Percentiles rank a stretch among this genome's conserved stretches.
Conservation (phyloP, 2,113 vertebrate genomes). For the Neotoma lepida region DNA sequence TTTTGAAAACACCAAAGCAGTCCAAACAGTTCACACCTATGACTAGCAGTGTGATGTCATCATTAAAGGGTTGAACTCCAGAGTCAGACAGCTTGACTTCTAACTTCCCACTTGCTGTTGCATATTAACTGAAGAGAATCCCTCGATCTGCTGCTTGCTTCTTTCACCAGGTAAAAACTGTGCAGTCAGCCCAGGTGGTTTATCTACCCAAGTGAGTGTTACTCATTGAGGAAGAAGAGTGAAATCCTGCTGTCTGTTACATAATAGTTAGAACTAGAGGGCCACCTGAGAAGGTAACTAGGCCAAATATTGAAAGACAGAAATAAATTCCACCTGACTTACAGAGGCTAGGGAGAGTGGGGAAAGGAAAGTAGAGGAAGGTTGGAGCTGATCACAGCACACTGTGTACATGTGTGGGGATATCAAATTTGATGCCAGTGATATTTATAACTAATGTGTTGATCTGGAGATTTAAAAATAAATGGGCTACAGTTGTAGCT, state of each 20-base stretch:
- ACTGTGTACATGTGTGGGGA: not conserved
- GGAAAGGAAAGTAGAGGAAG: not conserved
- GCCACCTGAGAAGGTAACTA: not conserved
- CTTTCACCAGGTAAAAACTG: not conserved
- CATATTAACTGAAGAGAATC: not conserved
- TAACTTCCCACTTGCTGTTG: not conserved
- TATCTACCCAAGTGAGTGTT: too few relatives aligned
- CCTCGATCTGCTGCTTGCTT: not conserved
- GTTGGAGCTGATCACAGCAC: not conserved
- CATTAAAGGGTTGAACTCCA: not conserved
- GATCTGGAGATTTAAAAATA: not conserved
- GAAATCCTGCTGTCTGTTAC: not conserved
- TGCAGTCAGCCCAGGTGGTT: too few relatives aligned
- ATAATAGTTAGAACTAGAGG: not conserved
- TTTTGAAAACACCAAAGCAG: not conserved
- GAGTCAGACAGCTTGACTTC: not conserved
- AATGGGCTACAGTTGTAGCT: not conserved
- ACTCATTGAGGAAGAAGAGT: not conserved
- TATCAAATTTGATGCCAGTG: not conserved
- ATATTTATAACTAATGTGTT: not conserved
- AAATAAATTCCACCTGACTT: not conserved
- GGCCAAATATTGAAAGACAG: not conserved
- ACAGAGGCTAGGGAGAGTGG: not conserved
- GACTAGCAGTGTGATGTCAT: accelerated
- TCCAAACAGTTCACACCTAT: not conserved